A percentile compares a stretch with the other conserved stretches of the same genome.
phyloP scores from a whole-genome alignment of 2,797 vertebrate species.

The Cetoscarus ocellatus region DNA sequence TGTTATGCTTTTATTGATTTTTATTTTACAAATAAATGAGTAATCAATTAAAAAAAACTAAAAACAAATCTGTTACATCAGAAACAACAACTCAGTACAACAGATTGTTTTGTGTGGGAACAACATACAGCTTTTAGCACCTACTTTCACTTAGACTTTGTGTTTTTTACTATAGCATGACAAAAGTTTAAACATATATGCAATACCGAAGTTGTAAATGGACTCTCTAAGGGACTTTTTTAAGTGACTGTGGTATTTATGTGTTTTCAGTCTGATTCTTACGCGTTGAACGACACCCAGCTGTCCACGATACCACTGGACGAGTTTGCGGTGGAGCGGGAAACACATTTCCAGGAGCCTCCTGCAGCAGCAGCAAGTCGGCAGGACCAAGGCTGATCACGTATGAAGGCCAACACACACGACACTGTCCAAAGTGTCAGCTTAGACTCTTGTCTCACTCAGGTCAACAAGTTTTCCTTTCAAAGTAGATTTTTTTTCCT shows the following conservation, averaged over 20 bases:
- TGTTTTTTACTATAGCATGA: neutral
- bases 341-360: constrained; percentile 75
- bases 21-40: too few species aligned
- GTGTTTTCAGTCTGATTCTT: constrained; percentile 75
- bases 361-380: constrained; percentile 47
- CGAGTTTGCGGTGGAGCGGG: constrained; percentile 85
- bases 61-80: too few species aligned
- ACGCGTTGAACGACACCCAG: constrained; percentile 84
- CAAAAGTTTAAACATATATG: neutral
- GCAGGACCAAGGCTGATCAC: constrained; percentile 85
- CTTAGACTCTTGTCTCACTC: constrained; percentile 89
- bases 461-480: constrained; percentile 89
- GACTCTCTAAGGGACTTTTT: neutral
- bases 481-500: constrained; percentile 62
- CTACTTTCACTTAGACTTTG: neutral
- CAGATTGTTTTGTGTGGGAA: neutral
- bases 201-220: neutral
- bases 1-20: too few species aligned
- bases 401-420: constrained; percentile 75
- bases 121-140: neutral
- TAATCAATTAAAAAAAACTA: too few species aligned
- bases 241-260: neutral
- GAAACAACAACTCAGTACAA: neutral
- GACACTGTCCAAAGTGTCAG: constrained; percentile 68
- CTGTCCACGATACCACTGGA: constrained; percentile 88